Base-by-base conservation (phyloP, 2,888 invertebrate species). In the Pilophorus perplexus region DNA sequence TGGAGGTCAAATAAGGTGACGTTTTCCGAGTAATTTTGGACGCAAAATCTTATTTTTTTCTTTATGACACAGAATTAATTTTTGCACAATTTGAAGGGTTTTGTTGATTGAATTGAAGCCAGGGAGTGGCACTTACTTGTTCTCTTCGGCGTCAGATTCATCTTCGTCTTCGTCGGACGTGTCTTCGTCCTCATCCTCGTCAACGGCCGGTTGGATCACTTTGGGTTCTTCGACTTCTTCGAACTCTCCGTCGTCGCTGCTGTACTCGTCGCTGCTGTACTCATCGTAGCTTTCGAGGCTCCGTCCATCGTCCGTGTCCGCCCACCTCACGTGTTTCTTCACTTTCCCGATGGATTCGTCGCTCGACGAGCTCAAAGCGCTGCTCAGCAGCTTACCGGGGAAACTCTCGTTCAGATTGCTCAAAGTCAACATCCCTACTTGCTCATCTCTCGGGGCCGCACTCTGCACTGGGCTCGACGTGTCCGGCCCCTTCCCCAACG, bases 251-350 rank as follows among this genome's bases (percentile, higher is more conserved):
- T 64, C 55, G 10, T 52, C 60, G 16, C 52, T 46, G 27, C 18
- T 50, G 0, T 52, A 38, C n/a, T 38, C 42, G 54, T 71, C 68
- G 72, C 0, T 84, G 77, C 75, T 76, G 67, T n/a, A 69, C n/a
- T 52, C 52, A 20, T 64, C 52, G 52, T 64, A 64, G 23, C 64
- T 64, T 33, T 50, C 64, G 23, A 64, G 14, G 14, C 38, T 50
- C 20, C 52, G 38, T 1, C 64, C 64, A 22, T 64, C 68, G 50
- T 64, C 68, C 25, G 66, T 67, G 59, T 68, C 68, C 25, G 68
- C 68, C 68, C 68, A 68, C n/a, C 55, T 52, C 14, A 68, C 68
- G 12, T 55, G 62, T 33, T 68, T 68, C 25, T 68, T 68, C 28
- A 55, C 66, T 46, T 52, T 62, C 52, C 38, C 48, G n/a, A 64